These are phyloP conservation scores for Pseudomyrmex concolor DNA, from an alignment of 1,140 invertebrate species.

Conservation along the genomic window DNA sequence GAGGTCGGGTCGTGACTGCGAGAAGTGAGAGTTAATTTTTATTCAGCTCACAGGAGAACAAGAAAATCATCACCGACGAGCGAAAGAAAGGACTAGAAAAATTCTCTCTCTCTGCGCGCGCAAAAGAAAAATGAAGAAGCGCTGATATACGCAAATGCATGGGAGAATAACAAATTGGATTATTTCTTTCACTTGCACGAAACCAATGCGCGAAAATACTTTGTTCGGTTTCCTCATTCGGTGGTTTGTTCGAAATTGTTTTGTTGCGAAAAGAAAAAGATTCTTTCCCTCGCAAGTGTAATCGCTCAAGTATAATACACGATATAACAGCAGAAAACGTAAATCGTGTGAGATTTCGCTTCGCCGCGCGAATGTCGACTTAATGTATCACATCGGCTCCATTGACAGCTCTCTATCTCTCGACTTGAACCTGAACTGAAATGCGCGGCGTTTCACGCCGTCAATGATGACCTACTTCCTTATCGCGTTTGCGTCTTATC, in stretches of 20 bases:
- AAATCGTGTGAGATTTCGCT: too few relatives aligned
- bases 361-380: background rate
- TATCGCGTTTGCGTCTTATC: conserved; percentile 59
- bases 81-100: background rate
- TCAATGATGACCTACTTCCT: conserved; percentile 54
- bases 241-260: background rate
- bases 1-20: conserved; percentile 12
- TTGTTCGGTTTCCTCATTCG: background rate
- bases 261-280: background rate
- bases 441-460: background rate
- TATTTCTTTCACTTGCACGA: background rate
- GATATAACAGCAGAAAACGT: too few relatives aligned
- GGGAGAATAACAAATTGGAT: conserved; percentile 11
- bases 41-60: conserved; percentile 12
- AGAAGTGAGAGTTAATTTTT: conserved; percentile 45
- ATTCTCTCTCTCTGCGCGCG: background rate
- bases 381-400: background rate
- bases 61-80: conserved; percentile 8
- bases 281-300: background rate
- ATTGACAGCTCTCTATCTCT: conserved; percentile 44
- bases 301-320: background rate
- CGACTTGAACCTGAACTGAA: conserved; percentile 38
- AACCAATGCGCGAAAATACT: background rate
- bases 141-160: background rate
- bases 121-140: background rate